These are phyloP conservation scores for Arizona elegans DNA, from an alignment of 2,113 vertebrate genomes.

Conservation along the genomic window DNA sequence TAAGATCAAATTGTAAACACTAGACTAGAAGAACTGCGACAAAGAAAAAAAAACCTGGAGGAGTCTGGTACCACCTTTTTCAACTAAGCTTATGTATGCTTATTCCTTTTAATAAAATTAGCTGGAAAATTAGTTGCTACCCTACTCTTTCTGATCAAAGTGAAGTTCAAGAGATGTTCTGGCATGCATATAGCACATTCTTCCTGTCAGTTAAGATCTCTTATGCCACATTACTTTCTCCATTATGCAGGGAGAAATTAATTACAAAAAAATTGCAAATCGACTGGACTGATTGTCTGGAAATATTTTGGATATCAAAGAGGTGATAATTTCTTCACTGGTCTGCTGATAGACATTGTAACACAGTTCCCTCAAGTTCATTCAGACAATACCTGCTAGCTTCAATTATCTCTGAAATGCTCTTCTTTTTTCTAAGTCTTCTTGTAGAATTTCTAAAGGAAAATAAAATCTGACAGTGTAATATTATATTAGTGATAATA, in stretches of 20 bases:
- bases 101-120: background rate
- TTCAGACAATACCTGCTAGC: background rate
- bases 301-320: background rate
- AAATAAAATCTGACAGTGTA: constrained; percentile 5
- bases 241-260: background rate
- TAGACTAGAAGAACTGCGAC: background rate
- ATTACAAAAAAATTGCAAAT: background rate
- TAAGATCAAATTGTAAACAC: background rate
- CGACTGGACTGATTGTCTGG: background rate
- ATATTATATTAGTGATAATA: constrained; percentile 13
- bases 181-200: background rate
- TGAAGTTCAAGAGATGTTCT: background rate
- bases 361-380: background rate
- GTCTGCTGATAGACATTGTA: background rate
- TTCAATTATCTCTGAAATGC: background rate
- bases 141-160: background rate
- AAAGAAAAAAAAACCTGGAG: background rate
- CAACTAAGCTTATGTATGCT: background rate
- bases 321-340: background rate
- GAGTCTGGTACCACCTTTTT: background rate
- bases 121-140: background rate
- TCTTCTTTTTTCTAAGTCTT: background rate
- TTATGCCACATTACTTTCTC: background rate
- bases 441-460: background rate
- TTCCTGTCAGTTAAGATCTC: background rate